Conservation (phyloP, 1,140 invertebrate species). For the Melanaphis sacchari region DNA sequence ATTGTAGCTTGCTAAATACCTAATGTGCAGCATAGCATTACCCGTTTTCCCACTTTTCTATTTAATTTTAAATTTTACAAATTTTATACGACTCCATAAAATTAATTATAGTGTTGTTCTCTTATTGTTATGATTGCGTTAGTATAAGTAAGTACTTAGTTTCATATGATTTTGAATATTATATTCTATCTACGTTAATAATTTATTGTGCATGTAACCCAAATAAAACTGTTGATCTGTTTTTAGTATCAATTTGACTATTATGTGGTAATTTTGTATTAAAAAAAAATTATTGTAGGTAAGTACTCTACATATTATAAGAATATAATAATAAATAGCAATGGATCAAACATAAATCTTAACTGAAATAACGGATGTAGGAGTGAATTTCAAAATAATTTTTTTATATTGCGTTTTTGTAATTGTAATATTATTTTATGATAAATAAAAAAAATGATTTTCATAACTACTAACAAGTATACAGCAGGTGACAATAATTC, state of each 20-base stretch:
- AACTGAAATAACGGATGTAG: neutral
- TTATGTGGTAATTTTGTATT: neutral
- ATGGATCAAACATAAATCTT: neutral
- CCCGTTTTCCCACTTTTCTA: no score
- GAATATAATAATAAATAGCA: neutral
- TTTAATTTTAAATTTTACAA: neutral
- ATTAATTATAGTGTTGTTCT: neutral
- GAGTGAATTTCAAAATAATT: neutral
- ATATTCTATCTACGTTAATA: neutral
- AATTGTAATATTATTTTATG: neutral
- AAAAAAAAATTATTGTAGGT: neutral
- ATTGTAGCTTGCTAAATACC: no score
- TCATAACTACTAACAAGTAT: neutral
- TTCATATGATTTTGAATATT: neutral
- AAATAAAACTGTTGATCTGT: neutral
- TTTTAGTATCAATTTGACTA: neutral
- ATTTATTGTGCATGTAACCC: neutral
- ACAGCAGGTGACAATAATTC: neutral
- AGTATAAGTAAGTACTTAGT: neutral
- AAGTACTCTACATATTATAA: neutral
- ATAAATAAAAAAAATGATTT: neutral
- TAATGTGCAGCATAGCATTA: no score
- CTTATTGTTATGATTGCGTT: neutral
- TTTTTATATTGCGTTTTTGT: neutral
- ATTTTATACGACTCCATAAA: neutral